A percentile compares a stretch with the other conserved stretches of the same genome.
Evolutionary conservation across 2,888 invertebrate species (phyloP).

Genomic region (Drosophila limbata): DNA sequence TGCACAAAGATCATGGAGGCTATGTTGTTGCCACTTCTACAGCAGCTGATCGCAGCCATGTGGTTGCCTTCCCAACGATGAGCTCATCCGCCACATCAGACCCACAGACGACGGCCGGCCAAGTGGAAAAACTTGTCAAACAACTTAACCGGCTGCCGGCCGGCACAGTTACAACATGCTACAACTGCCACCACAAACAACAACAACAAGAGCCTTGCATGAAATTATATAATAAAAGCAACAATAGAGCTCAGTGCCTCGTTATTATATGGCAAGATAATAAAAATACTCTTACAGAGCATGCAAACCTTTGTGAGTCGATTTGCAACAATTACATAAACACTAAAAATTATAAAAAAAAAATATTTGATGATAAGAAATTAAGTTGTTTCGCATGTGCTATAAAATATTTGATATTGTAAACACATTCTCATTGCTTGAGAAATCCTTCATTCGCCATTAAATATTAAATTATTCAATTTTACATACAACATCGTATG

Average conservation of each 20-base stretch:
- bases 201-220: conserved; percentile 54
- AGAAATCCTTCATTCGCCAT: too few relatives aligned
- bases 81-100: conserved; percentile 53
- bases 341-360: background rate
- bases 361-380: too few relatives aligned
- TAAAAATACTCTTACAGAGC: conserved; percentile 26
- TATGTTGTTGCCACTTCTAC: conserved; percentile 11
- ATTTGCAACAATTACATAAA: background rate
- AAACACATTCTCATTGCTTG: too few relatives aligned
- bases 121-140: conserved; percentile 75
- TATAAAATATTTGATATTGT: too few relatives aligned
- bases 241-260: conserved; percentile 30
- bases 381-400: too few relatives aligned
- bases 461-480: too few relatives aligned
- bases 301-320: background rate
- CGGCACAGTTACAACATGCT: conserved; percentile 66
- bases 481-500: too few relatives aligned
- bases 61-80: conserved; percentile 51
- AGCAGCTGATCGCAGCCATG: conserved; percentile 63
- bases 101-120: conserved; percentile 13
- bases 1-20: conserved; percentile 34
- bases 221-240: conserved; percentile 69
- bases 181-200: conserved; percentile 41
- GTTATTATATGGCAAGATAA: conserved; percentile 45
- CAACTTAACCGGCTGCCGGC: conserved; percentile 78